Conservation (phyloP, 2,888 invertebrate genomes). For the Erannis defoliaria region DNA sequence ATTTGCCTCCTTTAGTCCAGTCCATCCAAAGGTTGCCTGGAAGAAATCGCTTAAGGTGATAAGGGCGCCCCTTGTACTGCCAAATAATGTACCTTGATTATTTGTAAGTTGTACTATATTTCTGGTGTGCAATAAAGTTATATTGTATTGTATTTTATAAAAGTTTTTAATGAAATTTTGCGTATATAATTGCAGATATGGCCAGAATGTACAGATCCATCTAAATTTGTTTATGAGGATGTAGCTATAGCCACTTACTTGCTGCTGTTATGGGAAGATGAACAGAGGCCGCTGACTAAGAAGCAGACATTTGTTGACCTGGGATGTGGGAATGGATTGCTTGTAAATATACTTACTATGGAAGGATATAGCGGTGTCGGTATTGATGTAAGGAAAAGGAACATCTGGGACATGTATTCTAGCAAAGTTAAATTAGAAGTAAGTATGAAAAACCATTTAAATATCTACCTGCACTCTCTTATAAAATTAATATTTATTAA, state of each 20-base stretch:
- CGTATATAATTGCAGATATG: constrained; percentile 89
- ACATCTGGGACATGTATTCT: constrained; percentile 95
- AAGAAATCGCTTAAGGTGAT: no score
- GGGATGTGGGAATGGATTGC: constrained; percentile 98
- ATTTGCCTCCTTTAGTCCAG: no score
- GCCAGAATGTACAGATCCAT: constrained; percentile 97
- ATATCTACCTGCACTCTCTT: neutral
- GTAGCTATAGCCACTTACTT: constrained; percentile 97
- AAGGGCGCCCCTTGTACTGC: no score
- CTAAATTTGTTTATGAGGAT: constrained; percentile 98
- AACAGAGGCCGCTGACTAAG: constrained; percentile 65
- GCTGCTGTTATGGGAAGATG: constrained; percentile 91
- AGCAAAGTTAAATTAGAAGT: constrained; percentile 89
- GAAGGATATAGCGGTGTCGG: constrained; percentile 95
- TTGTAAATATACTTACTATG: constrained; percentile 93
- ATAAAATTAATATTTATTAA: constrained; percentile 2
- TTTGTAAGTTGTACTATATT: no score
- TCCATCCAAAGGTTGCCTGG: no score
- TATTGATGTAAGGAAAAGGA: constrained; percentile 93
- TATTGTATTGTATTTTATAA: no score
- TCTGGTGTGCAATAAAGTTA: no score
- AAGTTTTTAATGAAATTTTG: neutral
- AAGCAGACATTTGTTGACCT: constrained; percentile 94
- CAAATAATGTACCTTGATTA: no score
- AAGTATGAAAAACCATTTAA: constrained; percentile 43